Evolutionary conservation across 2,797 vertebrate species (phyloP), one percentile per base, ranked within the genome.

Genomic region (Lophura swinhoii): DNA sequence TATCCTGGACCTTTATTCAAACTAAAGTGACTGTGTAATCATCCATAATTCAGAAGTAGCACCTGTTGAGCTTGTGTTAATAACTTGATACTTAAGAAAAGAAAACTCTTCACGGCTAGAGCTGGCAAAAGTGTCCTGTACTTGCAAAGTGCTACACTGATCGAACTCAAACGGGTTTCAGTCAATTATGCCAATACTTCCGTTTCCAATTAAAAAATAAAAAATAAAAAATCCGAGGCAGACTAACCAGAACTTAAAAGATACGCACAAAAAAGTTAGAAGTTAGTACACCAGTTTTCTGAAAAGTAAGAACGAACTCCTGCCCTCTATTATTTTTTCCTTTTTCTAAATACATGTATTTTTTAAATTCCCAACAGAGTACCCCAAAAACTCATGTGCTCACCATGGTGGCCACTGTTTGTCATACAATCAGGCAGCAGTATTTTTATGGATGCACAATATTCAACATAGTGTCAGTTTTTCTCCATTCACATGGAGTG

Each of bases 11-110:
- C 72, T 90, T 84, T 89, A 87, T 62, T 85, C 82, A 67, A 87
- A 56, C 26, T 66, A 12, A 84, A 93, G 60, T 14, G 26, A 89
- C 66, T 48, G n/a, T 80, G 46, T 86, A 78, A 86, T 78, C 87
- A 95, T 70, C 51, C 87, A 84, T 86, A 88, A 93, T 89, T 93
- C 75, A 96, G 29, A 89, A 66, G 69, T 55, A 89, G 75, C 72
- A 91, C 90, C 93, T 87, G 81, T 80, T 95, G 66, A 29, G 64
- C 78, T 88, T 84, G 31, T 59, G 73, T 81, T 90, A 91, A 90
- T 44, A 76, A 78, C 66, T 12, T 39, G 5, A 84, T 43, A 79
- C 43, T 86, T 49, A 18, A 88, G 55, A 46, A 85, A 95, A 90
- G 60, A 69, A 81, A 90, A 90, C 55, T 48, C 72, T 74, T 49